phyloP scores from a whole-genome alignment of 2,113 vertebrate species.

The Tretioscincus oriximinensis region DNA sequence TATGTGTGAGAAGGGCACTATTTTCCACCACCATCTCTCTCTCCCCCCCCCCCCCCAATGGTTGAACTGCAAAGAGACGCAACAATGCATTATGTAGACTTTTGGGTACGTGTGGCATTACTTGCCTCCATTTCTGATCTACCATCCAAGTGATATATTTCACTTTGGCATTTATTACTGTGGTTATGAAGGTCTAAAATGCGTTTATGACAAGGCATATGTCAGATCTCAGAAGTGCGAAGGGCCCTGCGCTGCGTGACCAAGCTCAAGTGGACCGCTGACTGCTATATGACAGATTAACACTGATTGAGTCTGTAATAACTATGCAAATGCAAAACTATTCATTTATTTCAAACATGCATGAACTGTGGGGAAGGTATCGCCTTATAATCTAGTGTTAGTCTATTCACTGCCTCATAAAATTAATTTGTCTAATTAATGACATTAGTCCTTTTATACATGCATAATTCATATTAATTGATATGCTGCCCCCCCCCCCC shows the following conservation, averaged over 20 bases:
- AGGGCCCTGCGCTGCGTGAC: conserved; percentile 9
- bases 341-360: conserved; percentile 73
- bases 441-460: conserved; percentile 93
- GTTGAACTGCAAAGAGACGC: background rate
- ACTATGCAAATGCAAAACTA: conserved; percentile 76
- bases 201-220: fast-evolving
- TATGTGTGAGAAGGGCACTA: no score
- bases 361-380: conserved; percentile 68
- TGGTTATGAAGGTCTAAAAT: background rate
- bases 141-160: background rate
- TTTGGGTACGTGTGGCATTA: background rate
- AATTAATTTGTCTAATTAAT: conserved; percentile 99
- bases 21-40: no score
- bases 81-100: background rate
- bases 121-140: background rate
- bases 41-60: no score
- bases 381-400: conserved; percentile 78
- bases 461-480: conserved; percentile 99
- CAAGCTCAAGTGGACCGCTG: conserved; percentile 46
- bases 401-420: conserved; percentile 84
- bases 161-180: background rate
- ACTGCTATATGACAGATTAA: conserved; percentile 62
- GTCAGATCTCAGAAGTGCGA: conserved; percentile 12
- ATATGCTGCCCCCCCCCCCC: conserved; percentile 82
- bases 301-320: conserved; percentile 65